phyloP scores from a whole-genome alignment of 2,888 invertebrate species.

The Sarcophaga subvicina region DNA sequence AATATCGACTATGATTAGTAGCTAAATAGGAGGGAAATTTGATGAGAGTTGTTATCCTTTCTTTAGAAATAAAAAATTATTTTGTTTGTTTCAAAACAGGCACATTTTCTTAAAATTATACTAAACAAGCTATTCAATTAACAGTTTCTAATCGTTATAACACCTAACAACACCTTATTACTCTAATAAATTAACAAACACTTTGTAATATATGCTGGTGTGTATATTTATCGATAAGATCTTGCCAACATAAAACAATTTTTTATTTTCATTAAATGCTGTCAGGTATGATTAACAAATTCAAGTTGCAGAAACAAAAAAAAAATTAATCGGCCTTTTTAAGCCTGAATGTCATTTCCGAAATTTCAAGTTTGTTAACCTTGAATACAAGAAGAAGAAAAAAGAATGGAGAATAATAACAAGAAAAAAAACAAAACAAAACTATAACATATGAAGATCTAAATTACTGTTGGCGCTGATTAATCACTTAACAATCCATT shows the following conservation, averaged over 20 bases:
- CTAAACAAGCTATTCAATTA: too few species aligned
- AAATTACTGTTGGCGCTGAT: conserved; percentile 81
- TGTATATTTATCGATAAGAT: background rate
- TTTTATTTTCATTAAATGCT: background rate
- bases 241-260: background rate
- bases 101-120: too few species aligned
- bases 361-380: conserved; percentile 63
- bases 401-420: background rate
- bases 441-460: conserved; percentile 71
- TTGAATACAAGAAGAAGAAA: conserved; percentile 26
- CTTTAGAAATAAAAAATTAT: too few species aligned
- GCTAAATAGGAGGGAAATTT: too few species aligned
- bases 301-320: background rate
- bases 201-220: too few species aligned
- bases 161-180: conserved; percentile 41
- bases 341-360: conserved; percentile 46
- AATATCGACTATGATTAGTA: too few species aligned
- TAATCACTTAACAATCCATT: conserved; percentile 80
- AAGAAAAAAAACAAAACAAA: conserved; percentile 5
- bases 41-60: too few species aligned
- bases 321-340: background rate
- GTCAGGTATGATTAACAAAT: background rate
- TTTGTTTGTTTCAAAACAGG: too few species aligned
- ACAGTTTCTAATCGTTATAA: conserved; percentile 14
- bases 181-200: conserved; percentile 23